A percentile compares a stretch with the other conserved stretches of the same genome.
Evolutionary conservation across 2,888 invertebrate species (phyloP).

Genomic region (Liodrosophila aerea): DNA sequence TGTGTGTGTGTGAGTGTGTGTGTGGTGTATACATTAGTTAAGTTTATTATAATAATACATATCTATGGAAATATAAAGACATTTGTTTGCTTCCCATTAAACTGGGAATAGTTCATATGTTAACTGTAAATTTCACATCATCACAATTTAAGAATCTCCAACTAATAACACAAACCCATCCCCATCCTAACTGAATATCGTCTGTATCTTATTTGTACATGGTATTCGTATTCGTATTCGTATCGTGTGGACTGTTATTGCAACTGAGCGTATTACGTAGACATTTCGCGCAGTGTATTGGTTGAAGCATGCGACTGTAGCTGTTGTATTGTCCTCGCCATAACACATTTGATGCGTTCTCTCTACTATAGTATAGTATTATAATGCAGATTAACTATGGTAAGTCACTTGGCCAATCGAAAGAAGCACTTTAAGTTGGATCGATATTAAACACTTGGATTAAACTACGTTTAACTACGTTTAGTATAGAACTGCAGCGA

Average conservation of each 20-base stretch:
- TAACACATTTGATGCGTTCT: constrained; percentile 63
- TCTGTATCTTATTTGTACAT: constrained; percentile 20
- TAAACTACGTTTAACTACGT: constrained; percentile 8
- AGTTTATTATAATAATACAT: constrained; percentile 57
- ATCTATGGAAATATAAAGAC: constrained; percentile 74
- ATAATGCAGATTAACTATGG: constrained; percentile 43
- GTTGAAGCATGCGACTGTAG: not conserved
- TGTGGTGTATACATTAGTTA: constrained; percentile 50
- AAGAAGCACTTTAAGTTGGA: constrained; percentile 41
- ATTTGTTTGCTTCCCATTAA: constrained; percentile 80
- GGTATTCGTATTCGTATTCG: not conserved
- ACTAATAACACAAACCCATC: constrained; percentile 62
- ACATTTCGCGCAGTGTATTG: not conserved
- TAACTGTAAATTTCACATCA: constrained; percentile 83
- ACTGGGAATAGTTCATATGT: constrained; percentile 82
- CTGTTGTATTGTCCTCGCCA: constrained; percentile 63
- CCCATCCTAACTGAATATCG: constrained; percentile 22
- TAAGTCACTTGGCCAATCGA: constrained; percentile 56
- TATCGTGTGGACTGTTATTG: no score
- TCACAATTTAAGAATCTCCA: constrained; percentile 81
- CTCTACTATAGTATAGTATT: constrained; percentile 12
- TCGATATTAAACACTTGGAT: constrained; percentile 50
- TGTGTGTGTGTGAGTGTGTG: constrained; percentile 15
- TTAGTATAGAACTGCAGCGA: constrained; percentile 13
- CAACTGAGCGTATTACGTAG: no score